These are phyloP conservation scores for Myotis myotis DNA, from an alignment of 2,797 vertebrate species.

Conservation along the genomic window DNA sequence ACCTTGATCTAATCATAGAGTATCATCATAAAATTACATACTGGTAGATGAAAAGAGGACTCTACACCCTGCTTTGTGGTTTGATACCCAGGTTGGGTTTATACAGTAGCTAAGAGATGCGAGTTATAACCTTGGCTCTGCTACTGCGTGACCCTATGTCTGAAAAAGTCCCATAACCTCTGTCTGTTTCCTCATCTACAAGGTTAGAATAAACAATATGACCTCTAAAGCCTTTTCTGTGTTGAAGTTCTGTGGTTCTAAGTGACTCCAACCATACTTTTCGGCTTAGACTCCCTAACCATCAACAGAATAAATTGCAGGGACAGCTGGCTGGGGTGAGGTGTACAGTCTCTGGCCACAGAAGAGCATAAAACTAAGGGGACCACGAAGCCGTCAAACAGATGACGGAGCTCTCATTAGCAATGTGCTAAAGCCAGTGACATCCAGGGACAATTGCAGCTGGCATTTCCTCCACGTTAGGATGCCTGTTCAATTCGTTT, in stretches of 20 bases:
- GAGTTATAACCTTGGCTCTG: neutral
- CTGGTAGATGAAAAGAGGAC: neutral
- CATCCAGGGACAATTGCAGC: neutral
- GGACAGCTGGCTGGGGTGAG: slow-evolving; percentile 27
- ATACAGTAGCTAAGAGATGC: neutral
- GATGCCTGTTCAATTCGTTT: neutral
- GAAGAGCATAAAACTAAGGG: slow-evolving; percentile 2
- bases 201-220: neutral
- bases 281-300: neutral
- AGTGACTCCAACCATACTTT: neutral
- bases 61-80: neutral
- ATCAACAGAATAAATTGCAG: slow-evolving; percentile 44
- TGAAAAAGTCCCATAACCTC: neutral
- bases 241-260: neutral
- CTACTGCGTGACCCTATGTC: neutral
- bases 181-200: neutral
- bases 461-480: neutral
- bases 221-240: neutral
- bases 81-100: neutral
- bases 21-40: neutral
- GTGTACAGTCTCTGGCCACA: neutral
- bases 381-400: neutral
- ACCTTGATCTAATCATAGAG: neutral
- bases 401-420: neutral
- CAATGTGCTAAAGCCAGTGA: neutral